Base-by-base conservation (phyloP, 2,113 vertebrate species). In the Sminthopsis crassicaudata region DNA sequence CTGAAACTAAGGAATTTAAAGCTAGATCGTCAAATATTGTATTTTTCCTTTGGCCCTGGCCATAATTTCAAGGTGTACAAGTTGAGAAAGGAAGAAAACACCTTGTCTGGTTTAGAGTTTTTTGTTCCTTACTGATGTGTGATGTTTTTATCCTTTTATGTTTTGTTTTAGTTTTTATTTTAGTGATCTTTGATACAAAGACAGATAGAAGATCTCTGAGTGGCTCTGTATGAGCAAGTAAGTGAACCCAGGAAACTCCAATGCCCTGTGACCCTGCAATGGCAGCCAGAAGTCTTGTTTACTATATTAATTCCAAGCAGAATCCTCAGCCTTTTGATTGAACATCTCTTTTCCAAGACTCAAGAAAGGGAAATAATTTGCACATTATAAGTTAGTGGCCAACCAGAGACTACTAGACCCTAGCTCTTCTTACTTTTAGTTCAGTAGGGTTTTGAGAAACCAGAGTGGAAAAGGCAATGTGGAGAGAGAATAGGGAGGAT, bases 141-240 rank as follows among this genome's bases (percentile, higher is more conserved):
- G 67, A 42, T 42, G 6, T 84, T 42, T 23, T 23, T 8, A 8
- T 23, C n/a, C 3, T 76, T 76, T 76, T 76, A n/a, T n/a, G 36
- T 76, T 76, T 76, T 42, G 36, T 42, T 76, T 84, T 42, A 84
- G 67, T 84, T 84, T 42, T 84, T n/a, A 42, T 42, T 42, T 42
- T 84, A 19, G 23, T 84, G 19, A 84, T 84, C 67, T 23, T 84
- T 84, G 60, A 5, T n/a, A 76, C 36, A n/a, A 36, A 76, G 4
- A 76, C 7, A 67, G 60, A 16, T 67, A 76, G 60, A n/a, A n/a
- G 60, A 76, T 16, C 36, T 76, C 14, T 30, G 27, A n/a, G 36
- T 1, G 3, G 1, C 67, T 84, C n/a, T 42, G 6, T 11, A 42
- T 0, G 0, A 84, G 14, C 14, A n/a, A 76, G 12, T 5, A 4